A percentile compares a stretch with the other conserved stretches of the same genome.
Conservation (phyloP, 1,140 invertebrate genomes). For the Aphelinus certus region DNA sequence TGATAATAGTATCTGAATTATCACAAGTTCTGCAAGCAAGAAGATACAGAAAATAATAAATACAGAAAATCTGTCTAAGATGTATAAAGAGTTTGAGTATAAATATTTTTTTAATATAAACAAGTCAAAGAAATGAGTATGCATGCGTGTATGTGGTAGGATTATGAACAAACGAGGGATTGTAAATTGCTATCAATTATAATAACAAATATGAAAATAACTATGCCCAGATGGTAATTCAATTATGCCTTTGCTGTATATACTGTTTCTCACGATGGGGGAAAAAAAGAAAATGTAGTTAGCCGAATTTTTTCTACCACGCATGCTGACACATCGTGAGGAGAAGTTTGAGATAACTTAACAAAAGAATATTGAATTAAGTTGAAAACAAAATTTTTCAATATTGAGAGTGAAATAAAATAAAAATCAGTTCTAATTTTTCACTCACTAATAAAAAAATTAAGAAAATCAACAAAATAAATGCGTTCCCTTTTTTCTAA, state of each 20-base stretch:
- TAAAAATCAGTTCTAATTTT: background rate
- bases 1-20: conserved; percentile 45
- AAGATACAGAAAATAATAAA: conserved; percentile 39
- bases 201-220: conserved; percentile 12
- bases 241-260: conserved; percentile 66
- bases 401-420: conserved; percentile 35
- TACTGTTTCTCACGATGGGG: conserved; percentile 45
- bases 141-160: background rate
- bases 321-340: conserved; percentile 43
- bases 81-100: conserved; percentile 45
- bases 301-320: conserved; percentile 62
- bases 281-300: conserved; percentile 54
- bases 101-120: conserved; percentile 60
- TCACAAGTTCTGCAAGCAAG: conserved; percentile 45
- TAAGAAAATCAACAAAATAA: conserved; percentile 22
- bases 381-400: conserved; percentile 43
- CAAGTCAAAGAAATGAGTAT: conserved; percentile 23
- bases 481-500: conserved; percentile 32
- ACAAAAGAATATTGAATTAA: conserved; percentile 42
- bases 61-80: conserved; percentile 17
- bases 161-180: conserved; percentile 3
- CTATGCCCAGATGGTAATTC: conserved; percentile 61
- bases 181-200: background rate
- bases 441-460: background rate
- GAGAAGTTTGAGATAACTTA: background rate